Evolutionary conservation across 2,888 invertebrate species (phyloP).

Genomic region (Lycocerus yunnanus): DNA sequence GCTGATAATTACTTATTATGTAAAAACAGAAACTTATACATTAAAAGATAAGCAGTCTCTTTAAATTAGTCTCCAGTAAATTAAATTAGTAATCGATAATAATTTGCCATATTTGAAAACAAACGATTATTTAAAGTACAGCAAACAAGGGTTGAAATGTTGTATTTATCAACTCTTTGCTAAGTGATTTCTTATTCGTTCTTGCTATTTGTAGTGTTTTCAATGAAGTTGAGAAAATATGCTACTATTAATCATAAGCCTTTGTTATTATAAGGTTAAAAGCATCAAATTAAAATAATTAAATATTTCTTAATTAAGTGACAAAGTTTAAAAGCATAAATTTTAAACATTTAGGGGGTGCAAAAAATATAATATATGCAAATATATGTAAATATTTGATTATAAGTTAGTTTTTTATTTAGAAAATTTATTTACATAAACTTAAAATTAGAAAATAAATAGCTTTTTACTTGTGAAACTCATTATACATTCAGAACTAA

Average conservation of each 20-base stretch:
- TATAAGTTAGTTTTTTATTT: neutral
- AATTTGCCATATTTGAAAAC: neutral
- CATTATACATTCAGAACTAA: slow-evolving; percentile 25
- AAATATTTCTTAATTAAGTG: neutral
- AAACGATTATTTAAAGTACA: neutral
- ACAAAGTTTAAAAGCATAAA: neutral
- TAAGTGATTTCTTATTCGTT: neutral
- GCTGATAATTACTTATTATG: neutral
- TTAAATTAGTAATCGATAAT: neutral
- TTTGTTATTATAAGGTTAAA: neutral
- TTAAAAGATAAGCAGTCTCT: neutral
- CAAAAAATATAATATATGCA: neutral
- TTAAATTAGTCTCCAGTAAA: neutral
- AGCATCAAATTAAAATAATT: neutral
- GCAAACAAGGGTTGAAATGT: neutral
- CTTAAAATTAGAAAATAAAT: neutral
- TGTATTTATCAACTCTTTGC: neutral
- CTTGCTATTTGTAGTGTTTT: neutral
- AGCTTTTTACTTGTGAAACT: neutral
- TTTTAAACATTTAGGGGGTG: neutral
- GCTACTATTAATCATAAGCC: neutral
- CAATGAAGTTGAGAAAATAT: neutral
- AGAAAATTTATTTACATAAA: neutral
- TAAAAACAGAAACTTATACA: neutral
- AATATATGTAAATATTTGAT: neutral